A percentile compares a stretch with the other conserved stretches of the same genome.
Evolutionary conservation across 2,797 vertebrate genomes (phyloP).

Genomic region (Tragelaphus eurycerus): DNA sequence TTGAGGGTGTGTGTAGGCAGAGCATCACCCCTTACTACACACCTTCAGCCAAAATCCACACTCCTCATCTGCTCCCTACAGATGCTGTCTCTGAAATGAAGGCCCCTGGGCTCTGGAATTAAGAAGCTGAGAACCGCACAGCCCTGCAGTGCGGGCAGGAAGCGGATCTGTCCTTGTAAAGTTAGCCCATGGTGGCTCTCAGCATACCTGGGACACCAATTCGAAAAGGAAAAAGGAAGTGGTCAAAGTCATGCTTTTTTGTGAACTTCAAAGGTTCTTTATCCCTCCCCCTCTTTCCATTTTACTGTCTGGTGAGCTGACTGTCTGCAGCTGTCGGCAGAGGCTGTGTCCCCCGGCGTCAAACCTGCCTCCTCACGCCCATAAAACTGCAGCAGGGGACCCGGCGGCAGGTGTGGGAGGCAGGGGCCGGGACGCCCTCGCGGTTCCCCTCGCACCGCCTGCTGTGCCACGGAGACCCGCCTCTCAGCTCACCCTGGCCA

Average conservation of each 20-base stretch:
- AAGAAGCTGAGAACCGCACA: not conserved
- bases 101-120: not conserved
- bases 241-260: slow-evolving; percentile 84
- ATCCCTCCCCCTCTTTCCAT: slow-evolving; percentile 85
- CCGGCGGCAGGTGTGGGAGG: slow-evolving; percentile 83
- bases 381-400: slow-evolving; percentile 85
- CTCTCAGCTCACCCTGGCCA: slow-evolving; percentile 65
- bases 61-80: accelerated
- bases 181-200: not conserved
- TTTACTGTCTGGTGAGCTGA: slow-evolving; percentile 85
- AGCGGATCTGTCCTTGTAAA: slow-evolving; percentile 59
- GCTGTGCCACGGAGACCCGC: slow-evolving; percentile 73
- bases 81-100: accelerated
- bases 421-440: slow-evolving; percentile 79
- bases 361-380: slow-evolving; percentile 88
- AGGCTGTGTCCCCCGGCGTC: slow-evolving; percentile 81
- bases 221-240: slow-evolving; percentile 84
- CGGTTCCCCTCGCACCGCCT: slow-evolving; percentile 79
- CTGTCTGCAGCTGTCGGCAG: slow-evolving; percentile 84
- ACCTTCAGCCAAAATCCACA: not conserved
- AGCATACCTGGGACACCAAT: slow-evolving; percentile 81
- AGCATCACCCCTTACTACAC: accelerated
- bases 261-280: slow-evolving; percentile 86
- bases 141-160: not conserved
- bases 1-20: accelerated